Base-by-base conservation (phyloP, 2,113 vertebrate genomes). In the Crotalus tigris region DNA sequence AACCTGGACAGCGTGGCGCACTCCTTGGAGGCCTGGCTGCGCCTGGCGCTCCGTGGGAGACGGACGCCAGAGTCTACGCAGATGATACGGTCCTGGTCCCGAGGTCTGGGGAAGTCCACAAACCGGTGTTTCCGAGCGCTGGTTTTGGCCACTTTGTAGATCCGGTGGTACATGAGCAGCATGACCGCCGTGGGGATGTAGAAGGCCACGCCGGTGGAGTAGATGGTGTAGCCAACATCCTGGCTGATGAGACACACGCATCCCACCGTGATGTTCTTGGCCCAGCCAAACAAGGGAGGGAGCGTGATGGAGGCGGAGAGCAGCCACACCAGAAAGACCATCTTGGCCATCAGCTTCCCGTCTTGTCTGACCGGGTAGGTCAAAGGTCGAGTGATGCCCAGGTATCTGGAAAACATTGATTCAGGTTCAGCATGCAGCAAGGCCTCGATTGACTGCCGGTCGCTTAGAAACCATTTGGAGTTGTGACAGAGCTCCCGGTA, bases 181-280 rank as follows among this genome's bases (percentile, higher is more conserved):
- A 98, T 98, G 94, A 98, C 97, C 0, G 97, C 96, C 95, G 97
- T 98, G 89, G 98, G 98, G 93, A 98, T 97, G 94, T 98, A 98
- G 96, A 98, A 98, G 94, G 98, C 98, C 6, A 98, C 97, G 0
- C 97, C 97, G 0, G 98, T 98, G 85, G 98, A 98, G 96, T 98
- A 98, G 1, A 98, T 95, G 0, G 98, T 98, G 94, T 98, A 98
- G 2, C 98, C 98, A 24, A 98, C 97, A 94, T 98, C 97, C 95
- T 98, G 98, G 96, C 98, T 98, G 95, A 98, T 98, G 75, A 98
- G 97, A 21, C 98, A 98, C 55, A 97, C 95, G 10, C 96, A 92
- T 75, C 98, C 97, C 94, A 96, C 97, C 0, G 97, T 97, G 91
- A 98, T 95, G 0, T 98, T 98, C 95, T 97, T 96, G 12, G 97